Percentiles rank a stretch among this genome's conserved stretches.
phyloP scores from a whole-genome alignment of 2,113 vertebrate species.

The Aegithalos caudatus region DNA sequence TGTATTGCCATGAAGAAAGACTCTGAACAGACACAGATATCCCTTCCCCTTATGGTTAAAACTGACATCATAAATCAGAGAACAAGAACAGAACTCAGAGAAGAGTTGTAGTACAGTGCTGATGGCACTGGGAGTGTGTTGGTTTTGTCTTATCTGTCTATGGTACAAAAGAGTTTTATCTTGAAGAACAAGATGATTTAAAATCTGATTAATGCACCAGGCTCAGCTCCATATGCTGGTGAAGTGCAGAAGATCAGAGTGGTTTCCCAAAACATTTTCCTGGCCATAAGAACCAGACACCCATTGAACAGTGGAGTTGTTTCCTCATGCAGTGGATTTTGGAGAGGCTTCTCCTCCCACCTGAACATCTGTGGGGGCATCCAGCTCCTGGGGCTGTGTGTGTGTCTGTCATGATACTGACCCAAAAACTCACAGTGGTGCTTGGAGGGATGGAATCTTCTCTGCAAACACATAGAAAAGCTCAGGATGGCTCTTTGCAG shows the following conservation, averaged over 20 bases:
- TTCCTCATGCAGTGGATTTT: not conserved
- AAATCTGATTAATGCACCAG: not conserved
- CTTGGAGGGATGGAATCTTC: not conserved
- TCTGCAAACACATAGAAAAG: not conserved
- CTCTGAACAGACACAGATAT: not conserved
- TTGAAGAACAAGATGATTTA: not conserved
- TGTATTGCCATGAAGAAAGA: not conserved
- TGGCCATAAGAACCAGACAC: not conserved
- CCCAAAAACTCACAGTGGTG: not conserved
- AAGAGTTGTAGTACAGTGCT: not conserved
- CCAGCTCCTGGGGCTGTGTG: rapidly evolving
- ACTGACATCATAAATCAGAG: not conserved
- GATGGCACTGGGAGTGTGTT: not conserved
- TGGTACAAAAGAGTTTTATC: not conserved
- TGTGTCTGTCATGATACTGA: not conserved
- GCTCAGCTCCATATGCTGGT: not conserved
- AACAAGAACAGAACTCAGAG: not conserved
- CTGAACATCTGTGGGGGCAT: not conserved
- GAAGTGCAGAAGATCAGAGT: not conserved
- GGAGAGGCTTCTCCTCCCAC: not conserved
- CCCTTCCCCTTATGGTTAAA: not conserved
- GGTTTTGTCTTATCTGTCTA: not conserved
- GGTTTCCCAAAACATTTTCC: not conserved
- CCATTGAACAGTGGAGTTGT: rapidly evolving
- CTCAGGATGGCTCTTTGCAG: not conserved